Percentiles rank a stretch among this genome's conserved stretches.
Conservation (phyloP, 2,888 invertebrate species). For the Idaea straminata region DNA sequence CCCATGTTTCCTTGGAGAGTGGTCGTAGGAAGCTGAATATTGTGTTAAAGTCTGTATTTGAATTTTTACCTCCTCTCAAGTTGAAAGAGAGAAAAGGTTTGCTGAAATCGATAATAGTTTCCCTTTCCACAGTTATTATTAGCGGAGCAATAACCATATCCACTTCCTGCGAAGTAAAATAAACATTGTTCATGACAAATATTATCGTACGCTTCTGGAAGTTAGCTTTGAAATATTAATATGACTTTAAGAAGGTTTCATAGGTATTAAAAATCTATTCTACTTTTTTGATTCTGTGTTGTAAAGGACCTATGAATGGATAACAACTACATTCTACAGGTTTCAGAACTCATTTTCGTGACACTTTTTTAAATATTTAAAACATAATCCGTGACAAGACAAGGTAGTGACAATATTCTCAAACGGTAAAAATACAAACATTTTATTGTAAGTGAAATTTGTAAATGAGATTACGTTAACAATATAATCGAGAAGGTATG, state of each 20-base stretch:
- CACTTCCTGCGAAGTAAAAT: conserved; percentile 86
- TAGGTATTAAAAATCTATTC: too few species aligned
- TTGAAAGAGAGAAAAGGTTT: conserved; percentile 98
- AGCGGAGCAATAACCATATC: conserved; percentile 97
- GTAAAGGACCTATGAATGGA: too few species aligned
- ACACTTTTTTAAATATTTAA: too few species aligned
- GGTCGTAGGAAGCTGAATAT: conserved; percentile 98
- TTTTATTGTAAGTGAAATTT: too few species aligned
- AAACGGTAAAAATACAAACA: too few species aligned
- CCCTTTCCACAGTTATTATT: conserved; percentile 95
- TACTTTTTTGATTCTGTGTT: background rate
- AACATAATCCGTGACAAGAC: too few species aligned
- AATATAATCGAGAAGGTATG: too few species aligned
- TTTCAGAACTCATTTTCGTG: too few species aligned
- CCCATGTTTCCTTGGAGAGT: conserved; percentile 97
- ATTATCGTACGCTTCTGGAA: conserved; percentile 1
- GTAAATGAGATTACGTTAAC: too few species aligned
- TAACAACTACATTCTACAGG: too few species aligned
- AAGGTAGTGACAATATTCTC: too few species aligned
- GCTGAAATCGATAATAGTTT: conserved; percentile 97
- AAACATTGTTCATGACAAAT: conserved; percentile 3
- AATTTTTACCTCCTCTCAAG: conserved; percentile 95
- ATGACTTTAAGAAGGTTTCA: background rate
- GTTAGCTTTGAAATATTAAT: background rate
- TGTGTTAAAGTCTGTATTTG: conserved; percentile 89